A percentile compares a stretch with the other conserved stretches of the same genome.
Evolutionary conservation across 2,113 vertebrate genomes (phyloP).

Genomic region (Cyanistes caeruleus): DNA sequence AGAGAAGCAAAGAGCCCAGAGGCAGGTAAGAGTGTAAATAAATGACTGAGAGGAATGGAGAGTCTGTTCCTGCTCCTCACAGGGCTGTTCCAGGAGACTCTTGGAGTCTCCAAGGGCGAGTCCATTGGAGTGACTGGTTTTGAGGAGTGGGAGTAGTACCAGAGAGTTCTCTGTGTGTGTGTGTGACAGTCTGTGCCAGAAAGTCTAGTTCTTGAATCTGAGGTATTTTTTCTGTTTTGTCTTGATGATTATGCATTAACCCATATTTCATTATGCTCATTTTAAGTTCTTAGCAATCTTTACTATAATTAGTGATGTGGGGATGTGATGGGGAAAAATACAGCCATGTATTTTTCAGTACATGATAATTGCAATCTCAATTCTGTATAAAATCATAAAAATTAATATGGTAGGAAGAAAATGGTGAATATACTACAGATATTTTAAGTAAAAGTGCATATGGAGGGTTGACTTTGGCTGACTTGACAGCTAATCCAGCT

Average conservation of each 20-base stretch:
- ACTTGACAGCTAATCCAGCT: not conserved
- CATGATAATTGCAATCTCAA: not conserved
- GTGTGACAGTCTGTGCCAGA: accelerated
- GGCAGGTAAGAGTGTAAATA: not conserved
- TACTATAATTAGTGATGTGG: not conserved
- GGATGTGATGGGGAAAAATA: not conserved
- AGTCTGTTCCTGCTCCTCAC: accelerated
- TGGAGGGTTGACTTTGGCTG: not conserved
- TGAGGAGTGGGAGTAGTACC: too few relatives aligned
- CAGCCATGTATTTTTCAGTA: not conserved
- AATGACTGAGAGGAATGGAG: not conserved
- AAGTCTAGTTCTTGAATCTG: not conserved
- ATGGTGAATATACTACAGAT: not conserved
- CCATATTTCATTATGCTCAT: not conserved
- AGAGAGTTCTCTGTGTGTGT: not conserved
- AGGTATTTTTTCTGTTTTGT: not conserved
- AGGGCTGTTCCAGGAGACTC: accelerated
- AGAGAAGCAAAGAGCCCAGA: not conserved
- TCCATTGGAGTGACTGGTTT: not conserved
- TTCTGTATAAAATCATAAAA: not conserved
- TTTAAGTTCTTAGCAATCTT: not conserved
- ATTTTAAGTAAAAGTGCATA: not conserved
- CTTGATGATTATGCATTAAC: not conserved
- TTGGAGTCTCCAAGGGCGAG: not conserved
- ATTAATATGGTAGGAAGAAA: not conserved